Evolutionary conservation across 1,140 invertebrate species (phyloP), one percentile per base, ranked within the genome.

Genomic region (Parapsyche elsis): DNA sequence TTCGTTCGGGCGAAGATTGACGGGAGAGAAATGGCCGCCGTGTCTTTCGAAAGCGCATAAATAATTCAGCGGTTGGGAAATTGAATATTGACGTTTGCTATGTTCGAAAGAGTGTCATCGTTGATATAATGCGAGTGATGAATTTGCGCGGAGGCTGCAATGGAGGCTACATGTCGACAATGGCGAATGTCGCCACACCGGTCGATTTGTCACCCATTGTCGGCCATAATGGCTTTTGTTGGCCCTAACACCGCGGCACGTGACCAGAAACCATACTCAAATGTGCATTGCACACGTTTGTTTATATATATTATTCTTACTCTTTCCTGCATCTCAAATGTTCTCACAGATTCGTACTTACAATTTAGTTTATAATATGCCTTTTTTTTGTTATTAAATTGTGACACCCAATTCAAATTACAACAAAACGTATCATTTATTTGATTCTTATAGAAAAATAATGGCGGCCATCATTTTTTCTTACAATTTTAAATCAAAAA

Each of bases 121-220:
- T 38, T 7, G 30, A 38, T 38, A 38, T 38, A 4, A 38, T 38
- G 30, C 30, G 30, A 38, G 21, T 26, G 64, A 67, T 67, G 64
- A 67, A 67, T 67, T 67, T 67, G 64, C 64, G 21, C 5, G 21
- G 24, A 19, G 21, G 64, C 23, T 53, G 16, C 49, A 12, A 4
- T 10, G 12, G 16, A n/a, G n/a, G n/a, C n/a, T n/a, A n/a, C n/a
- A 46, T 46, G 12, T 46, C 49, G 4, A 67, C 71, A 77, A 64
- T 64, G 75, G 16, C 21, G 49, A 57, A 12, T 19, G 57, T 64
- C 5, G 19, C 24, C 44, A 45, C 57, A 77, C 57, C 46, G 53
- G 23, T 2, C 75, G 74, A 77, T 77, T 77, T 77, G 75, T 77
- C 75, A 77, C 75, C 75, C 75, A 77, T 77, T 77, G 57, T 77